Percentiles rank a stretch among this genome's conserved stretches.
phyloP scores from a whole-genome alignment of 2,888 invertebrate genomes.

The Tiliacea citrago region DNA sequence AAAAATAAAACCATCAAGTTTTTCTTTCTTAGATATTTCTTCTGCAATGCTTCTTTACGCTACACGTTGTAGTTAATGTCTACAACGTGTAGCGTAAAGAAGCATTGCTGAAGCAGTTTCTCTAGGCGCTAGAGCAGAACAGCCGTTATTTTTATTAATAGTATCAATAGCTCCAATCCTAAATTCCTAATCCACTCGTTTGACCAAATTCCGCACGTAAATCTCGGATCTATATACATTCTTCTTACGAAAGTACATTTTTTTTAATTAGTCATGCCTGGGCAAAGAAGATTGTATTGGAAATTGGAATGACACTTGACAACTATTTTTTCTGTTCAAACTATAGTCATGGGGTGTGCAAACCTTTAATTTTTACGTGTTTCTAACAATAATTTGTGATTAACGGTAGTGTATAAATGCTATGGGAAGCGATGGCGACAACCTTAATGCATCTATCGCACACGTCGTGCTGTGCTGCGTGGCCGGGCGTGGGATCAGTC shows the following conservation, averaged over 20 bases:
- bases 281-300: conserved; percentile 19
- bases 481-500: conserved; percentile 75
- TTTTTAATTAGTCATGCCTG: conserved; percentile 9
- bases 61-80: no score
- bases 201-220: neutral
- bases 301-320: conserved; percentile 52
- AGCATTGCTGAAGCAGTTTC: neutral
- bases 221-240: conserved; percentile 4
- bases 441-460: conserved; percentile 78
- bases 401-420: conserved; percentile 49
- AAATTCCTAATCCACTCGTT: neutral
- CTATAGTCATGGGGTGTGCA: conserved; percentile 13
- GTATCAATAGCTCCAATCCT: neutral
- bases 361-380: conserved; percentile 40
- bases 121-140: neutral
- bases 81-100: neutral
- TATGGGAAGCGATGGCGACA: conserved; percentile 80
- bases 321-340: conserved; percentile 38
- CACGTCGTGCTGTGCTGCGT: conserved; percentile 81
- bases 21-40: no score
- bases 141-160: neutral
- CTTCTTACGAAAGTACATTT: conserved; percentile 11
- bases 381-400: conserved; percentile 31
- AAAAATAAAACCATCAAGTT: neutral
- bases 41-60: no score